Base-by-base conservation (phyloP, 2,797 vertebrate species). In the Artibeus lituratus region DNA sequence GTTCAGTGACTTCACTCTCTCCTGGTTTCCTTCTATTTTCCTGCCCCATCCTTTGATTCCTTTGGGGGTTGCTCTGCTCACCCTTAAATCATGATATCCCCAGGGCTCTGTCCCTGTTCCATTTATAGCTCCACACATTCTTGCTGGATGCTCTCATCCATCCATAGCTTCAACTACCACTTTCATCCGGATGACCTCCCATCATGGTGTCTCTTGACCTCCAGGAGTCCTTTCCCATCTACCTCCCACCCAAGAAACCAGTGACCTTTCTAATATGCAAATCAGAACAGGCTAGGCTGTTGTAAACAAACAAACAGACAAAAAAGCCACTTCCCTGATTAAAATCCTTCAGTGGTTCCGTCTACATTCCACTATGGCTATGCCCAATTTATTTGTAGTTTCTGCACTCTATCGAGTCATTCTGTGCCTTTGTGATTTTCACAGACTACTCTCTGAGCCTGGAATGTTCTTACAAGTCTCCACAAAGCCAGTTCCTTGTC, bases 191-290 rank as follows among this genome's bases (percentile, higher is more conserved):
- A 32, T 2, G 22, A 65, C 7, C 72, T 78, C 86, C 8, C 42
- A 29, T 80, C 44, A 16, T 7, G 18, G 72, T 26, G 8, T 44
- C 44, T 92, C 69, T 53, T 42, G 62, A 49, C 35, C 49, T 77
- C 89, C 32, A 51, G 49, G 78, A 85, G 88, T 44, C 19, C 35
- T 57, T 82, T 94, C 55, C 10, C 59, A 67, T 26, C 87, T 21
- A 81, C 32, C 37, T 72, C 83, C 80, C 32, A 83, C 29, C 55
- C 77, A 85, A 82, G 65, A 65, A 15, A 78, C 35, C 51, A 88
- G 69, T 57, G 65, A 91, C 11, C 88, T 89, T 95, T 92, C 80
- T 69, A 94, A 86, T 82, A 81, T 44, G 32, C 51, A 88, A 86
- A 70, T 44, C 81, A 86, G 73, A 92, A 80, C 19, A 65, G 47